Evolutionary conservation across 2,888 invertebrate species (phyloP).

Genomic region (Tetheella fluctuosa): DNA sequence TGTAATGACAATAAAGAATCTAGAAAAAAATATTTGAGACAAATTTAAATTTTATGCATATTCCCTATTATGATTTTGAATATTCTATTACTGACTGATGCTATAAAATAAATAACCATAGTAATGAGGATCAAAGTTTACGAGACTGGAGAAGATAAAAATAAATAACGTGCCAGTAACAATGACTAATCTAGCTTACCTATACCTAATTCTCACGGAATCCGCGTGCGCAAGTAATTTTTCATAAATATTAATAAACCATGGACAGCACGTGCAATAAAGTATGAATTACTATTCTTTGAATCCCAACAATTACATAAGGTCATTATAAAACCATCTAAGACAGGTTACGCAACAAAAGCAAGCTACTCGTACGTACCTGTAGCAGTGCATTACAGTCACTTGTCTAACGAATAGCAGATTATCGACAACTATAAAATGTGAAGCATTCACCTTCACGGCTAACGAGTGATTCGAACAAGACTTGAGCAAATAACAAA

Average conservation of each 20-base stretch:
- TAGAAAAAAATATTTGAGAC: no score
- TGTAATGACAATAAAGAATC: no score
- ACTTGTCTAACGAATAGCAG: slow-evolving; percentile 11
- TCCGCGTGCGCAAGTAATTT: not conserved
- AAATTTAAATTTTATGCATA: no score
- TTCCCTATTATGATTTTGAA: no score
- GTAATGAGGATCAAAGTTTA: no score
- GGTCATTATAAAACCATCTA: not conserved
- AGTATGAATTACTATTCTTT: not conserved
- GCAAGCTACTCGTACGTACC: no score
- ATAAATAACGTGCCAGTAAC: not conserved
- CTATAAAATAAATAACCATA: no score
- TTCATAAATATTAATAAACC: not conserved
- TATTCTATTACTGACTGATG: no score
- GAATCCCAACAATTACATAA: not conserved
- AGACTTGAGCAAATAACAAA: not conserved
- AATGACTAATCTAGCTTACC: not conserved
- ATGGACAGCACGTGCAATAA: not conserved
- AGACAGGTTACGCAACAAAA: not conserved
- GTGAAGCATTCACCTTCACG: not conserved
- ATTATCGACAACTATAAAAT: slow-evolving; percentile 10
- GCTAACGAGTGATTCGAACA: not conserved
- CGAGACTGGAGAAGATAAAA: no score
- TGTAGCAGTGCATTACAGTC: not conserved
- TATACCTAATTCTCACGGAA: not conserved